A percentile compares a stretch with the other conserved stretches of the same genome.
phyloP scores from a whole-genome alignment of 2,797 vertebrate species.

The Fringilla coelebs region DNA sequence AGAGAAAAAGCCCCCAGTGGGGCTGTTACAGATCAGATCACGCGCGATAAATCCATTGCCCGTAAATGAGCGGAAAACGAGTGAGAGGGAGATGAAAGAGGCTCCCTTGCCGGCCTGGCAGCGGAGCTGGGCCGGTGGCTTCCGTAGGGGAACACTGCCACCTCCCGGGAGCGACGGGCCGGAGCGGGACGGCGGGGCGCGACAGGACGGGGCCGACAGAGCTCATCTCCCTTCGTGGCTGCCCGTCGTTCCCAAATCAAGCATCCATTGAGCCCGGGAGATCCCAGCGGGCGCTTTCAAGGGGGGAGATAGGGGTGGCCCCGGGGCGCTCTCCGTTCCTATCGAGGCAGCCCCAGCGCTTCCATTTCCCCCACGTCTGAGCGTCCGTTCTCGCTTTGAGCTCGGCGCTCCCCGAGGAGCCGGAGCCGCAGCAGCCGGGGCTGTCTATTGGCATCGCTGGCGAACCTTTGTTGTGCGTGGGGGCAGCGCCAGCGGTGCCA shows the following conservation, averaged over 20 bases:
- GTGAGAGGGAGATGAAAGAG: neutral
- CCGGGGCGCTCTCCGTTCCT: too few relatives aligned
- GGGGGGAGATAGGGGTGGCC: accelerated
- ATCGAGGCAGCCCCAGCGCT: neutral
- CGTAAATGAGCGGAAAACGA: neutral
- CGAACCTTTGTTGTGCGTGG: neutral
- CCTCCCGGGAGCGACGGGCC: constrained; percentile 59
- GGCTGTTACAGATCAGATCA: neutral
- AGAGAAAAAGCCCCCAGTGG: neutral
- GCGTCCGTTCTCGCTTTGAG: neutral
- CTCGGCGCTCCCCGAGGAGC: neutral
- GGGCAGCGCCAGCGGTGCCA: neutral
- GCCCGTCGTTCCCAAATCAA: accelerated
- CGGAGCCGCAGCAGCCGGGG: neutral
- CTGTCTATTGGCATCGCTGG: neutral
- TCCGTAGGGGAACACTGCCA: constrained; percentile 71
- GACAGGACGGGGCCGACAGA: neutral
- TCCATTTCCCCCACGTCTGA: accelerated
- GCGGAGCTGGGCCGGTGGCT: neutral
- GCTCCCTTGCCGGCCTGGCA: neutral
- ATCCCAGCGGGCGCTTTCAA: neutral
- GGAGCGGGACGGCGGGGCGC: neutral
- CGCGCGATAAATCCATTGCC: neutral
- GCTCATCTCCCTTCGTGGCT: neutral
- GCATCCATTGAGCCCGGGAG: neutral